Evolutionary conservation across 2,888 invertebrate species (phyloP), one percentile per base, ranked within the genome.

Genomic region (Lomographa bimaculata): DNA sequence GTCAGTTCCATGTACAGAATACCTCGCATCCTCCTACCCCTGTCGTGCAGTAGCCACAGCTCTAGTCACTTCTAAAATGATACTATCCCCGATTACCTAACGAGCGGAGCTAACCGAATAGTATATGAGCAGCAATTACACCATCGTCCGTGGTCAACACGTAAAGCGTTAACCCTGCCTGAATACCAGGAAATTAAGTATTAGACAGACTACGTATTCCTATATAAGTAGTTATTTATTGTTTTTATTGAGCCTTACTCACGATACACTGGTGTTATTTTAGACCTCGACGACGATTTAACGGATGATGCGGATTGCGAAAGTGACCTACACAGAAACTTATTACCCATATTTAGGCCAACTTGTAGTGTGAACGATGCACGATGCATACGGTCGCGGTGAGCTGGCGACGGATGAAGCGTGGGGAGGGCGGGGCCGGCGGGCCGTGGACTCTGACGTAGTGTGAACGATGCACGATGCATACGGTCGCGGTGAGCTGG

Each of bases 321-420:
- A 53, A 49, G 42, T 53, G 54, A 52, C 46, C 47, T 50, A 47
- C 46, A 49, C 53, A 50, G 53, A 57, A 68, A 65, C 57, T 57
- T 61, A 64, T 57, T 54, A 51, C 60, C 59, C 66, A 57, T 65
- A 50, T 55, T 78, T 78, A 79, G 79, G 79, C 79, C 79, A 66
- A 67, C 57, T 58, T 54, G 40, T 50, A 54, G 57, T 54, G 61
- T 60, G 57, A 42, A 50, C 14, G 14, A 14, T 53, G 54, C 57
- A 49, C 37, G 49, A 42, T 44, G 56, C 50, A 37, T n/a, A n/a
- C n/a, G n/a, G 50, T 37, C 29, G 28, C 20, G 35, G 6, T 5
- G 29, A 7, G 18, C 5, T 5, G 10, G 24, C 7, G 27, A n/a
- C 7, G 40, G 30, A 14, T 1, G 20, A 7, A 18, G 33, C 10